Evolutionary conservation across 2,888 invertebrate genomes (phyloP), one percentile per base, ranked within the genome.

Genomic region (Mechanitis mazaeus): DNA sequence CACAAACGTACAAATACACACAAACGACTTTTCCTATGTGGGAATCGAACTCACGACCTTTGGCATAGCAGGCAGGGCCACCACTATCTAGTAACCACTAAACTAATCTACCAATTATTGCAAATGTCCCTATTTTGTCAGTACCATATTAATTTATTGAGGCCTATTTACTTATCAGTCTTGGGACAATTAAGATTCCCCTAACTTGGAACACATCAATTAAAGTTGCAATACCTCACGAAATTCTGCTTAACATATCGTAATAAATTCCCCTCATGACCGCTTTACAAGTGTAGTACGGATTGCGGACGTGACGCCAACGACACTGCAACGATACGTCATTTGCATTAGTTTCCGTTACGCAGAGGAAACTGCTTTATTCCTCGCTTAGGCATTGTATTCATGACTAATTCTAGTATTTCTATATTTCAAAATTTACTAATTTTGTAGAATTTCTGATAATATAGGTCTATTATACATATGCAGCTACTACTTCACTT

Each of bases 321-420:
- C 56, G 60, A 55, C 71, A 63, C 61, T 55, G 69, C 64, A 70
- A 67, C 69, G 72, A 71, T 72, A 70, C 71, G 67, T 68, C 75
- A 81, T 81, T 81, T 78, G 79, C 82, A 78, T 79, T 68, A 69
- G 77, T 78, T 81, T 84, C 84, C 84, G 82, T 71, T 77, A 76
- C 69, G 67, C 69, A 61, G 71, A 78, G 78, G 77, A 78, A 76
- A 56, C 61, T 56, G 54, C 42, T 64, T 57, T 59, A 64, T 59
- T 59, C 46, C 59, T 35, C 35, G 54, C 45, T 42, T 9, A n/a
- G 54, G 33, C 42, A 50, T 50, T 50, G 50, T 31, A 28, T 28
- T 50, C 47, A 38, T 58, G 61, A 58, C 55, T 61, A 58, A 61
- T 54, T 57, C 33, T 53, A 50, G 50, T 57, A 57, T 57, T 35